A percentile compares a stretch with the other conserved stretches of the same genome.
These are phyloP conservation scores for Poecilia velifera DNA, from an alignment of 2,797 vertebrate genomes.

Conservation along the genomic window DNA sequence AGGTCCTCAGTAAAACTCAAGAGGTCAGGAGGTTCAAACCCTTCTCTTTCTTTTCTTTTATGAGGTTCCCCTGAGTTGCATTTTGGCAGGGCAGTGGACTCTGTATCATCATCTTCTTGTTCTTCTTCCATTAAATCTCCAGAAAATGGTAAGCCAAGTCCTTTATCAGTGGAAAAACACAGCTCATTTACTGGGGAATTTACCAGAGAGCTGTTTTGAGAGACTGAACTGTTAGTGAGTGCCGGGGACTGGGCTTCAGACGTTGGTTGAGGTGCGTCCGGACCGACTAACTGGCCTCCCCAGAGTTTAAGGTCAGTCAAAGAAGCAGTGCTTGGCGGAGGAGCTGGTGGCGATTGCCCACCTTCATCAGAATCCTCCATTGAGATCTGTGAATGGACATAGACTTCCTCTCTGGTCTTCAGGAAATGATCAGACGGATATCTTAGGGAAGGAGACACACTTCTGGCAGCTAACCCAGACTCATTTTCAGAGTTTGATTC, in stretches of 20 bases:
- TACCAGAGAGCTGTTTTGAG: slow-evolving; percentile 68
- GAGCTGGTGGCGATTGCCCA: slow-evolving; percentile 60
- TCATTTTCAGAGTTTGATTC: slow-evolving; percentile 54
- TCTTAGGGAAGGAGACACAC: slow-evolving; percentile 69
- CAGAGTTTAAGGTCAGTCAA: slow-evolving; percentile 70
- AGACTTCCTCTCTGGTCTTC: slow-evolving; percentile 79
- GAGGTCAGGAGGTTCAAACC: slow-evolving; percentile 41
- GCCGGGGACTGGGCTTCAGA: slow-evolving; percentile 68
- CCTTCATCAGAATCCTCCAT: slow-evolving; percentile 81
- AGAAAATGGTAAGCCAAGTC: slow-evolving; percentile 73
- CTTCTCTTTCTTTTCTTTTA: slow-evolving; percentile 25
- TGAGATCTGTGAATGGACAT: slow-evolving; percentile 80
- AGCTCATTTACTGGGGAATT: slow-evolving; percentile 69
- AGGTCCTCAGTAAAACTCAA: slow-evolving; percentile 59
- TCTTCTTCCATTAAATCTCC: slow-evolving; percentile 77
- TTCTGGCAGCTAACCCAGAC: slow-evolving; percentile 48
- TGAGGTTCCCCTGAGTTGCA: slow-evolving; percentile 25
- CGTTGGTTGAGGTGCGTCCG: slow-evolving; percentile 39
- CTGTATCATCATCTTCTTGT: slow-evolving; percentile 31
- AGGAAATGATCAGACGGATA: slow-evolving; percentile 76
- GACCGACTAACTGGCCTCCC: slow-evolving; percentile 56
- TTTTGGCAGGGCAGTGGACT: slow-evolving; percentile 2
- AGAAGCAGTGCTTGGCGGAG: slow-evolving; percentile 44
- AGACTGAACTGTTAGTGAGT: slow-evolving; percentile 64
- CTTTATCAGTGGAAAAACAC: slow-evolving; percentile 45